Evolutionary conservation across 1,140 invertebrate species (phyloP), one percentile per base, ranked within the genome.

Genomic region (Oppia nitens): DNA sequence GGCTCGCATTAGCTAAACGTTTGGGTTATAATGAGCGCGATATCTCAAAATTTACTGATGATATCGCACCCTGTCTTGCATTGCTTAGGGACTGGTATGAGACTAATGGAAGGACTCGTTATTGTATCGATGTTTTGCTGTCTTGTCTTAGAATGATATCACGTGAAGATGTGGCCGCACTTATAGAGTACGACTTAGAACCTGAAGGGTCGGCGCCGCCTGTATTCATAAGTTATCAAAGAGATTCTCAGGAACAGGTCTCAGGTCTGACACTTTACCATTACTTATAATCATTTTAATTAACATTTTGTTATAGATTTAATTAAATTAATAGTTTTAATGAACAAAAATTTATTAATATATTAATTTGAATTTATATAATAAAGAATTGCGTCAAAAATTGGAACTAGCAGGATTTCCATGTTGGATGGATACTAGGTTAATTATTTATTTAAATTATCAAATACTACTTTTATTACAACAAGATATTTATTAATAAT

Each of bases 181-280:
- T 72, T 28, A 73, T 75, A 32, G 64, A 68, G 25, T 64, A 65
- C 48, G 71, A 71, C 27, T 64, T 61, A 70, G 71, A 73, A 54
- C 63, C 63, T 23, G 68, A 72, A 12, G 57, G 64, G 11, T 68
- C 69, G 11, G 65, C 67, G 25, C 67, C 70, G 6, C 68, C 72
- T 49, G 67, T 76, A n/a, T 76, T 75, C 63, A 67, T 75, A 25
- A 74, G 72, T 55, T 69, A 69, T 56, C 74, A 75, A 64, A 73
- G 73, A 71, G 72, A 75, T 57, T 65, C 64, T 3, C 74, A 75
- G 55, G 59, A 66, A 53, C 29, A 58, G 20, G 66, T 68, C 6
- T 61, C 67, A 23, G 61, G 53, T 55, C 32, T 3, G 9, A 21
- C 25, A 32, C 3, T 20, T 45, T 45, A 3, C 4, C 20, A 32